Evolutionary conservation across 2,113 vertebrate species (phyloP), one percentile per base, ranked within the genome.

Genomic region (Sterrhoptilus dennistouni): DNA sequence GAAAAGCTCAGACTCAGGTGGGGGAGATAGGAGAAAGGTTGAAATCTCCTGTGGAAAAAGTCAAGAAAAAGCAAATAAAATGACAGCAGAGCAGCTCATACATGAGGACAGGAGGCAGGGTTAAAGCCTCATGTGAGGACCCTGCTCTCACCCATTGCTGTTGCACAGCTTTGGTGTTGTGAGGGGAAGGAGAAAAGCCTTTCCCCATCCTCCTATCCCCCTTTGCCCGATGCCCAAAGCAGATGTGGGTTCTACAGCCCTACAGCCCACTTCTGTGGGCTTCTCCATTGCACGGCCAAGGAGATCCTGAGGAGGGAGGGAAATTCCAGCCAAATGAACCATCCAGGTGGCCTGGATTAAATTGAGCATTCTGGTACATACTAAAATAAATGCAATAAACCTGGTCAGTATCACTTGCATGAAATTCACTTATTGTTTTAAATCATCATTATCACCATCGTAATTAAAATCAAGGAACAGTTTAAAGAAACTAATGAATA

Each of bases 401-500:
- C 85, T 75, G 68, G 96, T 91, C 82, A 40, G 72, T 92, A 81
- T 89, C 87, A 83, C 52, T 49, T 54, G 72, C 6, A 1, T 70
- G 76, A 96, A 94, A 96, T 88, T 94, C 8, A 2, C 65, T 96
- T 96, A 86, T 54, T 96, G 89, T 95, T 94, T 90, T 94, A 94
- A 95, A 93, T 95, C 83, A 94, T 79, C 68, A 54, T 93, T 75
- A 95, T 95, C 74, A 45, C 89, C 71, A 56, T 76, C 79, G 27
- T 96, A 93, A 97, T 97, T 97, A 96, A 96, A 93, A 96, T 93
- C 94, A 96, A 95, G 87, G 72, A 94, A 83, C 78, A 94, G 82
- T 63, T 96, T 96, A 95, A 96, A 87, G 88, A 96, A 97, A 94
- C 69, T 79, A 95, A 94, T 93, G 82, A 86, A 93, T 93, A 90